These are phyloP conservation scores for Ceriagrion tenellum DNA, from an alignment of 2,888 invertebrate genomes.

Conservation along the genomic window DNA sequence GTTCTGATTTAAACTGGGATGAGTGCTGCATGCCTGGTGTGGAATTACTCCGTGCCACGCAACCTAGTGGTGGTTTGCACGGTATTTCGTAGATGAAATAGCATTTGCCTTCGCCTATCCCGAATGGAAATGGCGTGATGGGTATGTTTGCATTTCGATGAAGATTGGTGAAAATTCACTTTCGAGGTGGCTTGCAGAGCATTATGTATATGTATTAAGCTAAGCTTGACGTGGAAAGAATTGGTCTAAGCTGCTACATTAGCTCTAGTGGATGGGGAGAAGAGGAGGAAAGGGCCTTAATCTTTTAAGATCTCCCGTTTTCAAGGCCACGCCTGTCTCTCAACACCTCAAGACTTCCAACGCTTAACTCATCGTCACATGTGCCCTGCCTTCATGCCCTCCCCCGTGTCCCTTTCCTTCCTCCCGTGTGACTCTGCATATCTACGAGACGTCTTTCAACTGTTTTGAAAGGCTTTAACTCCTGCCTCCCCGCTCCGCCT, in stretches of 20 bases:
- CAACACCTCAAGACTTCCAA: not conserved
- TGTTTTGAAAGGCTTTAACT: not conserved
- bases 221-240: too few species aligned
- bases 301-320: conserved; percentile 49
- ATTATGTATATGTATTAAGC: too few species aligned
- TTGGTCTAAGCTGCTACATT: conserved; percentile 44
- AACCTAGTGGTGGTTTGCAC: too few species aligned
- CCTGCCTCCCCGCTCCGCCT: not conserved
- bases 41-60: too few species aligned
- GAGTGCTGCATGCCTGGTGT: too few species aligned
- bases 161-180: too few species aligned
- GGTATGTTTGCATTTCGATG: too few species aligned
- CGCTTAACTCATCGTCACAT: not conserved
- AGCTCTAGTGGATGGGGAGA: not conserved
- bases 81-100: too few species aligned
- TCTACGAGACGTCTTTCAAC: conserved; percentile 45
- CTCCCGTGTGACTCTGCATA: conserved; percentile 64
- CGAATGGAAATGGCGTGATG: too few species aligned
- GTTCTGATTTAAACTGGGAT: too few species aligned
- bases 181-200: too few species aligned
- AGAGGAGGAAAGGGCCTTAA: not conserved
- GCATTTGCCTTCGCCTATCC: too few species aligned
- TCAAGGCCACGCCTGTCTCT: not conserved
- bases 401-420: not conserved
- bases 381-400: not conserved